Evolutionary conservation across 2,797 vertebrate genomes (phyloP).

Genomic region (Characodon lateralis): DNA sequence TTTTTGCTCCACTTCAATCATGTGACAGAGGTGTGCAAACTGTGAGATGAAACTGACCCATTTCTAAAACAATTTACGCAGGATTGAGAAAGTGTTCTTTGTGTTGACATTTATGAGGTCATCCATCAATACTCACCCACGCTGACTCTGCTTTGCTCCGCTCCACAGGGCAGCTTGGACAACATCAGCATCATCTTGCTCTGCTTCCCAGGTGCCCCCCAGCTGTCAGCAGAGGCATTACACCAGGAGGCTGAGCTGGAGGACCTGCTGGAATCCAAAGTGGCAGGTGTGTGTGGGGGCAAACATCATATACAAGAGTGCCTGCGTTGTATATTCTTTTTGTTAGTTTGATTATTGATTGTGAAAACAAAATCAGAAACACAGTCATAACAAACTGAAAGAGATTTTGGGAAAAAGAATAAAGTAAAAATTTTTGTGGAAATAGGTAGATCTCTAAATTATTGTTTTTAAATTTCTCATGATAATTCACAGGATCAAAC

Average conservation of each 20-base stretch:
- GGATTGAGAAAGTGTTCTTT: not conserved
- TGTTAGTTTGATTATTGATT: not conserved
- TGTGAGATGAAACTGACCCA: constrained; percentile 27
- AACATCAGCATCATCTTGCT: constrained; percentile 88
- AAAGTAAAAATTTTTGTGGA: no score
- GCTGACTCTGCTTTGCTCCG: constrained; percentile 20
- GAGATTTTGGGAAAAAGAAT: no score
- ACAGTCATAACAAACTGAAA: no score
- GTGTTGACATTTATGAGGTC: constrained; percentile 44
- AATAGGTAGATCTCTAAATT: not conserved
- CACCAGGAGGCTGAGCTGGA: constrained; percentile 83
- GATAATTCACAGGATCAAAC: not conserved
- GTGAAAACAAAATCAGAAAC: no score
- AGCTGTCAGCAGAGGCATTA: constrained; percentile 82
- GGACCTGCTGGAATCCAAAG: constrained; percentile 81
- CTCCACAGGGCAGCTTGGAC: constrained; percentile 85
- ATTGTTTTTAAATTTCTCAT: not conserved
- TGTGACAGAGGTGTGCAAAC: constrained; percentile 21
- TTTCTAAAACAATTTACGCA: constrained; percentile 23
- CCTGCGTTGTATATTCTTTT: not conserved
- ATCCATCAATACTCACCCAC: constrained; percentile 27
- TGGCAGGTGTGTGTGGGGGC: constrained; percentile 75
- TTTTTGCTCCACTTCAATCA: constrained; percentile 23
- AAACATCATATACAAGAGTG: not conserved
- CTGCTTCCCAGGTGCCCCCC: constrained; percentile 85